Evolutionary conservation across 2,113 vertebrate genomes (phyloP).

Genomic region (Periophthalmodon schlosseri): DNA sequence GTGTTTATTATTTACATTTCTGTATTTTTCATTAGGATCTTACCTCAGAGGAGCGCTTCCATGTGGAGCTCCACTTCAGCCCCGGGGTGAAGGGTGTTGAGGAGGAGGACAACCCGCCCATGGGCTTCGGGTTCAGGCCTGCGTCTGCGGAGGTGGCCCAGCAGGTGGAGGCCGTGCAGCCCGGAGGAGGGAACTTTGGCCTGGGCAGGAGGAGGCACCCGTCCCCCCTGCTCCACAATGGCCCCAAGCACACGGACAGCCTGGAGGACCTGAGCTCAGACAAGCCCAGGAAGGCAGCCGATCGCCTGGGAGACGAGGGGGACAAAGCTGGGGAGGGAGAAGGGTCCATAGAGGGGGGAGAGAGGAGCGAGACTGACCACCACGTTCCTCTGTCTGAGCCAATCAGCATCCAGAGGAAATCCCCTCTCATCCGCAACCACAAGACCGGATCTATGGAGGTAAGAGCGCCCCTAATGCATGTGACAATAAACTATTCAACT

Average conservation of each 20-base stretch:
- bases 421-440: slow-evolving; percentile 87
- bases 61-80: slow-evolving; percentile 97
- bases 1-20: not conserved
- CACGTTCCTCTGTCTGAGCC: slow-evolving; percentile 81
- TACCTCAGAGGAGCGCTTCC: slow-evolving; percentile 94
- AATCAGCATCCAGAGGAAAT: slow-evolving; percentile 81
- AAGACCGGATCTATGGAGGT: slow-evolving; percentile 99
- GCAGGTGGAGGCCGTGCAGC: slow-evolving; percentile 31
- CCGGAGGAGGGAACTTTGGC: not conserved
- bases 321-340: slow-evolving; percentile 87
- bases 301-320: not conserved
- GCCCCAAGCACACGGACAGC: slow-evolving; percentile 78
- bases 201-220: not conserved
- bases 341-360: slow-evolving; percentile 82
- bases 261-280: not conserved
- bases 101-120: slow-evolving; percentile 89
- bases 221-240: slow-evolving; percentile 76
- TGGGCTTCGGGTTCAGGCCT: slow-evolving; percentile 92
- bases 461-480: not conserved
- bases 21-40: slow-evolving; percentile 79
- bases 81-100: slow-evolving; percentile 94
- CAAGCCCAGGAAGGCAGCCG: not conserved
- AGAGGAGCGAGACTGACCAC: slow-evolving; percentile 81
- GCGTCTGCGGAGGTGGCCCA: slow-evolving; percentile 89
- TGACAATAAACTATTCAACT: too few relatives aligned